Conservation (phyloP, 2,113 vertebrate species). For the Falco punctatus region DNA sequence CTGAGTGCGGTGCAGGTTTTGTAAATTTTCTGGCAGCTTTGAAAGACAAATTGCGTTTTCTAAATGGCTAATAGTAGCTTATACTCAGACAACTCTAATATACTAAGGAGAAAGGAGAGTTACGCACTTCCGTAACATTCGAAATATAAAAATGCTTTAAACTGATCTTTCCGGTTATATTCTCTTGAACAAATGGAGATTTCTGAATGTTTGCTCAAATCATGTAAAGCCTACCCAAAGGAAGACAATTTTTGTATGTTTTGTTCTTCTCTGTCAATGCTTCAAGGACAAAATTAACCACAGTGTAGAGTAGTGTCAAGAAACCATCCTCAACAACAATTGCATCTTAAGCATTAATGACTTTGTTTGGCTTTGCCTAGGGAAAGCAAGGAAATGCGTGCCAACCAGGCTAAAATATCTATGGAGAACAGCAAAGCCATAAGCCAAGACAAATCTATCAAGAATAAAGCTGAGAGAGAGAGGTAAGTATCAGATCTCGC, state of each 20-base stretch:
- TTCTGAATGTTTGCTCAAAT: background rate
- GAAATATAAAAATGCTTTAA: background rate
- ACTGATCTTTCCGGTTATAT: background rate
- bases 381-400: conserved; percentile 97
- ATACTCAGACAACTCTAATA: background rate
- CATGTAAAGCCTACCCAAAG: background rate
- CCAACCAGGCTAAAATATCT: conserved; percentile 96
- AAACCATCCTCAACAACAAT: background rate
- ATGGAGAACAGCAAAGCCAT: conserved; percentile 99
- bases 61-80: background rate
- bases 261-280: background rate
- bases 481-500: conserved; percentile 76
- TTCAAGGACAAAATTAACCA: background rate
- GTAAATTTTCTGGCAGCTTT: background rate
- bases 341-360: background rate
- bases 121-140: background rate
- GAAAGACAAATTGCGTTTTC: background rate
- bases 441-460: conserved; percentile 97
- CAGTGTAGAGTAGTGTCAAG: background rate
- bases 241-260: background rate
- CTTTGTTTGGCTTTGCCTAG: conserved; percentile 69
- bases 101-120: background rate
- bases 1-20: background rate
- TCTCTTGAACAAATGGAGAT: background rate
- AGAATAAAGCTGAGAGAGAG: conserved; percentile 98